phyloP scores from a whole-genome alignment of 2,797 vertebrate species.

The Mastacembelus armatus region DNA sequence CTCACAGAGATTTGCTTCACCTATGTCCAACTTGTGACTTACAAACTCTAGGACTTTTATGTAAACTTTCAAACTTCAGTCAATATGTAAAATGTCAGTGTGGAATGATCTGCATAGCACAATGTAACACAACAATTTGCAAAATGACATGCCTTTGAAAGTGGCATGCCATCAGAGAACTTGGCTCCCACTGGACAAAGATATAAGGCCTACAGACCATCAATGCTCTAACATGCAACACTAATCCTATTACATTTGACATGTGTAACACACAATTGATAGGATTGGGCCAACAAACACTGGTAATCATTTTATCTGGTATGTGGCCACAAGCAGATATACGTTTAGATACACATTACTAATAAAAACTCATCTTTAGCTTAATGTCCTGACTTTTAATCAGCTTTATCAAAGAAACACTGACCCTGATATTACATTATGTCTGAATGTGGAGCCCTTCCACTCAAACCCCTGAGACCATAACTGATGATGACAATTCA shows the following conservation, averaged over 20 bases:
- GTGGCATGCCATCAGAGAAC: constrained; percentile 22
- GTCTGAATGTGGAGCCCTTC: constrained; percentile 24
- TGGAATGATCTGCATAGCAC: constrained; percentile 12
- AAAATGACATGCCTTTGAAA: constrained; percentile 37
- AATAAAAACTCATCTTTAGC: not conserved
- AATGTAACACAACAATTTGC: constrained; percentile 12
- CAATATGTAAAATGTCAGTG: constrained; percentile 11
- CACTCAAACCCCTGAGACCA: constrained; percentile 28
- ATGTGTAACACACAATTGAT: constrained; percentile 26
- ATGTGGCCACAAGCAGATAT: not conserved
- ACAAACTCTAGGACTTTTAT: not conserved
- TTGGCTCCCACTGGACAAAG: constrained; percentile 33
- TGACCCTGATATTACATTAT: constrained; percentile 8
- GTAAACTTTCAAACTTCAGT: constrained; percentile 15
- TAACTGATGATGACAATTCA: constrained; percentile 58
- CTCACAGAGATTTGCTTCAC: not conserved
- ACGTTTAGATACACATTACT: not conserved
- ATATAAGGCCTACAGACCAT: constrained; percentile 37
- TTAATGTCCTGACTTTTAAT: not conserved
- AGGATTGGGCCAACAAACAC: not conserved
- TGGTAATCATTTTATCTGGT: constrained; percentile 25
- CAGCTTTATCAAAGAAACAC: constrained; percentile 11
- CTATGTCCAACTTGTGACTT: not conserved
- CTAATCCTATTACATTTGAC: constrained; percentile 54
- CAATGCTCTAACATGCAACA: constrained; percentile 14